Evolutionary conservation across 2,113 vertebrate species (phyloP), one percentile per base, ranked within the genome.

Genomic region (Actinemys pallida): DNA sequence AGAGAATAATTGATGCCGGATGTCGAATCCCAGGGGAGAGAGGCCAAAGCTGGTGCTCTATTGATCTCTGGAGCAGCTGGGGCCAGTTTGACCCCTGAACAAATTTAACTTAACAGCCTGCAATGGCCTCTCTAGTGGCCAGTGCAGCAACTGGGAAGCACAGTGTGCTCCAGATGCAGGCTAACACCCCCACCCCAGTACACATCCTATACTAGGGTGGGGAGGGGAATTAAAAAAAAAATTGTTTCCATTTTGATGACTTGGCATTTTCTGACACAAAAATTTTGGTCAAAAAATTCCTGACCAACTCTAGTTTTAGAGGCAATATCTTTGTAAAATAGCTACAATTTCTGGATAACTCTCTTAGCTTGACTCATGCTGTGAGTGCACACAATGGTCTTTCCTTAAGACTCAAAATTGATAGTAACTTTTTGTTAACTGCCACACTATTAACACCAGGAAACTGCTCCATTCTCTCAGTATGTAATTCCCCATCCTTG

Each of bases 21-120:
- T 1, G 0, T 16, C 20, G 4, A 39, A 1, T 9, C 27, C 59
- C 14, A 24, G 8, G 2, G 2, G 16, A 59, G 29, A 1, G 6
- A 47, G 24, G 49, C 53, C 35, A 84, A 89, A 87, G 17, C 3
- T 27, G 2, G 5, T 27, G 13, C 50, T 89, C 86, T 84, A 31
- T 50, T 75, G 69, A 39, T 22, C 69, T 72, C 35, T 72, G n/a
- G 31, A 22, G 5, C 29, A 53, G 29, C 22, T 9, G 53, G 12
- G 39, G 29, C 12, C 10, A 75, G 16, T 76, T 76, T n/a, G 84
- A 47, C 17, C 27, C 6, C 19, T 35, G 59, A 35, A 35, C 59
- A 14, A 31, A 31, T 12, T 27, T 62, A 81, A 31, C 17, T 29
- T 50, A 52, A 5, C 47, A 52, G 31, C 29, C 31, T 52, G 49